Conservation (phyloP, 2,113 vertebrate species). For the Coreoperca whiteheadi region DNA sequence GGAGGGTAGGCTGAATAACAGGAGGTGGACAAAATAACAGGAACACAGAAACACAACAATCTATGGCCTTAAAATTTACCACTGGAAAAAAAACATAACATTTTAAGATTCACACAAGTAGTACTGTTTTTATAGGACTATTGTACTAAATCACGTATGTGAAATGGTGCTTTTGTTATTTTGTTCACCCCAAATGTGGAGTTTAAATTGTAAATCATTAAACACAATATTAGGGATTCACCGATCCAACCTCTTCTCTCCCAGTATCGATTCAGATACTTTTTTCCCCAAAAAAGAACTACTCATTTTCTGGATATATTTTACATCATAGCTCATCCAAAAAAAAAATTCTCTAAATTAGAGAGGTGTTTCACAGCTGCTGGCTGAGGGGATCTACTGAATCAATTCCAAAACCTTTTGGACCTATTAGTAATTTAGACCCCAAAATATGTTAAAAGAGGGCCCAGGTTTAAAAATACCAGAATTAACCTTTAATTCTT, state of each 20-base stretch:
- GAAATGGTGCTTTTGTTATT: conserved; percentile 14
- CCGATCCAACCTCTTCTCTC: not conserved
- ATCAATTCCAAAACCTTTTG: no score
- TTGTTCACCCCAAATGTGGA: conserved; percentile 10
- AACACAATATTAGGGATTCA: not conserved
- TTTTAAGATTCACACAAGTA: not conserved
- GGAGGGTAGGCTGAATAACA: conserved; percentile 83
- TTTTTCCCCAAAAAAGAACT: not conserved
- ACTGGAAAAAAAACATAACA: not conserved
- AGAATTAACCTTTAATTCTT: not conserved
- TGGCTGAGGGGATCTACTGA: no score
- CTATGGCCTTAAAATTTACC: not conserved
- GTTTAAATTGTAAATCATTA: not conserved
- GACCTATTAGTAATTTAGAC: no score
- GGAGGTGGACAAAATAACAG: conserved; percentile 35
- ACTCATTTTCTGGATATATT: no score
- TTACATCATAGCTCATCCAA: no score
- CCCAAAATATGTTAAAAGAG: no score
- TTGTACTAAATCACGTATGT: not conserved
- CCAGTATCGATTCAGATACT: not conserved
- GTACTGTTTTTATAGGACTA: not conserved
- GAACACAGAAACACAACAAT: conserved; percentile 3
- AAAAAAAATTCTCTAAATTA: no score
- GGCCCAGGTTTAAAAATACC: no score
- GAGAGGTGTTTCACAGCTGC: no score